Percentiles rank a stretch among this genome's conserved stretches.
phyloP scores from a whole-genome alignment of 2,113 vertebrate species.

The Spea bombifrons region DNA sequence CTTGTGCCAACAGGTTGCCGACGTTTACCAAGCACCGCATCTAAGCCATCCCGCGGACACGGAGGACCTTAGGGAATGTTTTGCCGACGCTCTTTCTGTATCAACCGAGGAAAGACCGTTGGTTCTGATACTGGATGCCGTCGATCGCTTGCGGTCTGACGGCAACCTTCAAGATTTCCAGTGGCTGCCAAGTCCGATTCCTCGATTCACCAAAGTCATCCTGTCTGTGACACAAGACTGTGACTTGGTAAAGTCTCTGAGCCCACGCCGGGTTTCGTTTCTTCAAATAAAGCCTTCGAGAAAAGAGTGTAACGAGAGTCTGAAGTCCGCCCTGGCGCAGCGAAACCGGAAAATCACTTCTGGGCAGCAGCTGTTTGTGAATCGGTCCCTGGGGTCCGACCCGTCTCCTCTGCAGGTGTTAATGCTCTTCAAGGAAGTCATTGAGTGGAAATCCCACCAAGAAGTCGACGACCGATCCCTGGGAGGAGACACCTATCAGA shows the following conservation, averaged over 20 bases:
- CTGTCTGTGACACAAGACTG: slow-evolving; percentile 58
- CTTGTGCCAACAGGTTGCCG: slow-evolving; percentile 61
- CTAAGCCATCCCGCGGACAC: slow-evolving; percentile 25
- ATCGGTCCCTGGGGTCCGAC: slow-evolving; percentile 64
- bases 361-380: slow-evolving; percentile 71
- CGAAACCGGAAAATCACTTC: slow-evolving; percentile 70
- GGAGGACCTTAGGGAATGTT: slow-evolving; percentile 54
- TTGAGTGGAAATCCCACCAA: slow-evolving; percentile 58
- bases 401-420: slow-evolving; percentile 64
- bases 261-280: slow-evolving; percentile 49
- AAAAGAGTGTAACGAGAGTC: slow-evolving; percentile 59
- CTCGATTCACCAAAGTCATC: slow-evolving; percentile 63
- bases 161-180: slow-evolving; percentile 47
- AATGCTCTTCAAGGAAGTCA: slow-evolving; percentile 59
- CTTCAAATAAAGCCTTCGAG: slow-evolving; percentile 57
- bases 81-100: slow-evolving; percentile 58
- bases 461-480: slow-evolving; percentile 63
- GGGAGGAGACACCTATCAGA: slow-evolving; percentile 59
- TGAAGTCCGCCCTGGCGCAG: slow-evolving; percentile 57
- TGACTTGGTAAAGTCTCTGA: slow-evolving; percentile 49
- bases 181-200: slow-evolving; percentile 63
- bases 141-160: slow-evolving; percentile 59
- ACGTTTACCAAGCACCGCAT: slow-evolving; percentile 46
- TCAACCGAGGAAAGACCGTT: slow-evolving; percentile 56
- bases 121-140: slow-evolving; percentile 64